Base-by-base conservation (phyloP, 1,140 invertebrate species). In the Hermetia illucens region DNA sequence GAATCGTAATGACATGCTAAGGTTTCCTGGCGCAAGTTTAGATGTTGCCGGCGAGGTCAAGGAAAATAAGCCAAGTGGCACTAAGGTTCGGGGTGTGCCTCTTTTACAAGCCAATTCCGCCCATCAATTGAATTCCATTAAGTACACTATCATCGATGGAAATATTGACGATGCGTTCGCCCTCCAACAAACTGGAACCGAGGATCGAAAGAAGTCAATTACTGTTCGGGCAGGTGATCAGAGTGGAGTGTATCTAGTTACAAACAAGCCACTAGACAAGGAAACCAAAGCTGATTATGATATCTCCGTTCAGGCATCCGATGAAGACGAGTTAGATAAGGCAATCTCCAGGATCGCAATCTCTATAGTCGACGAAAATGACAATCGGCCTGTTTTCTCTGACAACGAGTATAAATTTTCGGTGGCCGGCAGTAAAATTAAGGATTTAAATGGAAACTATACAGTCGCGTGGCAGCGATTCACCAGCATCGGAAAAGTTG, bases 331-430 rank as follows among this genome's bases (percentile, higher is more conserved):
- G 6, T 65, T 82, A 5, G 83, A 82, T 52, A 80, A 74, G 42
- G 77, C 82, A 0, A 69, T 72, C 12, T 75, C 82, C 2, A 76
- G 72, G 27, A 69, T 94, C 3, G 64, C 69, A 15, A 70, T 95
- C 3, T 64, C 69, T 4, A 71, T 96, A 0, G 53, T 75, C 1
- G 88, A 95, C 52, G 79, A 82, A 46, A 95, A 97, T 56, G 91
- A 95, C 61, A 91, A 95, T 55, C 73, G 76, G 38, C 90, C 90
- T 0, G 63, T 79, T 8, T 92, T 94, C 55, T 72, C 75, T 2
- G 69, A 79, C 29, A 67, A 71, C 32, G 65, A 80, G 13, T 94
- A 91, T 55, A 72, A 77, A 32, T 91, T 90, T 49, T 71, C 77
- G 31, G 69, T 88, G 10, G 71, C 67, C 36, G 69, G 72, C 19